These are phyloP conservation scores for Lethocerus indicus DNA, from an alignment of 1,140 invertebrate genomes.

Conservation along the genomic window DNA sequence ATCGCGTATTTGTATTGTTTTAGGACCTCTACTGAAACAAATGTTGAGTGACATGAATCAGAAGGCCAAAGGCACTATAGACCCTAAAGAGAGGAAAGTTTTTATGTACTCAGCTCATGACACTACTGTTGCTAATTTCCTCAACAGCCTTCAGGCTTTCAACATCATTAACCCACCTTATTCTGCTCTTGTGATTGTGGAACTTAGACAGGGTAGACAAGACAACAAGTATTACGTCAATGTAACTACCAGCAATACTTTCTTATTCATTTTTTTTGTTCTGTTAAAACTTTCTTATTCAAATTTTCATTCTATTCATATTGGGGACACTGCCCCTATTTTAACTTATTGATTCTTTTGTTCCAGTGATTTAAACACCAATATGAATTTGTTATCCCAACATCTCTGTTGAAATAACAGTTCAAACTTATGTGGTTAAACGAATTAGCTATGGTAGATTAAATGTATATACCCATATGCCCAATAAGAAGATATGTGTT, in stretches of 20 bases:
- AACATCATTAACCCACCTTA: slow-evolving; percentile 57
- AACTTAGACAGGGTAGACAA: slow-evolving; percentile 18
- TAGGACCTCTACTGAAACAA: slow-evolving; percentile 45
- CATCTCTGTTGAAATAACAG: too few species aligned
- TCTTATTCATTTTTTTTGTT: background rate
- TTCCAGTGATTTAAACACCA: too few species aligned
- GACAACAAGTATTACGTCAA: slow-evolving; percentile 25
- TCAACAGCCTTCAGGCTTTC: slow-evolving; percentile 55
- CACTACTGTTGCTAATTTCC: slow-evolving; percentile 56
- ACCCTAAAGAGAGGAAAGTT: slow-evolving; percentile 39
- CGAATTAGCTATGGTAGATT: too few species aligned
- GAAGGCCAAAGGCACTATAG: slow-evolving; percentile 25
- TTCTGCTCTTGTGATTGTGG: slow-evolving; percentile 47
- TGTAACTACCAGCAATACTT: slow-evolving; percentile 18
- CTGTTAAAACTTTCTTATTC: slow-evolving; percentile 2
- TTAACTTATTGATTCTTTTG: too few species aligned
- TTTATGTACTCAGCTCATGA: slow-evolving; percentile 70
- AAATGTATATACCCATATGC: too few species aligned
- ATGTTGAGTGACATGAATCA: slow-evolving; percentile 38
- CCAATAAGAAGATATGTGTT: too few species aligned
- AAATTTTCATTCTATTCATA: background rate
- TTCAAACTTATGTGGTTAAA: too few species aligned
- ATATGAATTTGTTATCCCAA: too few species aligned
- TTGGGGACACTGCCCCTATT: background rate
- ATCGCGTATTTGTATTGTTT: slow-evolving; percentile 20